Evolutionary conservation across 2,113 vertebrate genomes (phyloP), one percentile per base, ranked within the genome.

Genomic region (Poeciliopsis prolifica): DNA sequence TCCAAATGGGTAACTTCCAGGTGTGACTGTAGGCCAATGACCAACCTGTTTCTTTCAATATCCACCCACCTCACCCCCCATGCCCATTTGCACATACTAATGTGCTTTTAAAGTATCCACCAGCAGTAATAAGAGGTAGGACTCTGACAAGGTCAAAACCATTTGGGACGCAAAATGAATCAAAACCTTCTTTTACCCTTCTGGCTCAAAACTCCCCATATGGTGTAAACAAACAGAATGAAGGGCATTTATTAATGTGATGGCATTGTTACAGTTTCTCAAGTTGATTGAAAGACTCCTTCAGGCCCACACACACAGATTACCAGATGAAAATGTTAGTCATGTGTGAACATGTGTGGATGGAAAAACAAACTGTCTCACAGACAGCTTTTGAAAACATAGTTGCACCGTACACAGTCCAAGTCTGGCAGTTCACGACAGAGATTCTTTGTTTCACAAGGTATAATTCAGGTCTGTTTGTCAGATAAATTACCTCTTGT

Each of bases 141-240:
- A 76, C 78, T 78, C 79, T 70, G 68, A 77, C 78, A 88, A 87
- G 84, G 91, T 89, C 77, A 87, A 78, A 89, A 76, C 74, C 81
- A 80, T 86, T 84, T 82, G 29, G 22, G 71, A 84, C 79, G 74
- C 81, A 63, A 84, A 86, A 81, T 61, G 58, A 80, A 72, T 75
- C 61, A 65, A 80, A 83, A 65, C 51, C 62, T 77, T 75, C 83
- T 77, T 80, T 85, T 78, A 65, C 61, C 84, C 83, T 74, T 84
- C 75, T 78, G 62, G 68, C 82, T 81, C 68, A 42, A 68, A 79
- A 74, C 77, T 64, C 77, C 83, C 86, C 87, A 88, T 90, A 89
- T 88, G 88, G 88, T 31, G 77, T 88, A 83, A 89, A 89, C 81
- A 85, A 84, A 87, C 77, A 85, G 70, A 82, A 66, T 77, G 77